Evolutionary conservation across 1,140 invertebrate genomes (phyloP).

Genomic region (Maniola jurtina): DNA sequence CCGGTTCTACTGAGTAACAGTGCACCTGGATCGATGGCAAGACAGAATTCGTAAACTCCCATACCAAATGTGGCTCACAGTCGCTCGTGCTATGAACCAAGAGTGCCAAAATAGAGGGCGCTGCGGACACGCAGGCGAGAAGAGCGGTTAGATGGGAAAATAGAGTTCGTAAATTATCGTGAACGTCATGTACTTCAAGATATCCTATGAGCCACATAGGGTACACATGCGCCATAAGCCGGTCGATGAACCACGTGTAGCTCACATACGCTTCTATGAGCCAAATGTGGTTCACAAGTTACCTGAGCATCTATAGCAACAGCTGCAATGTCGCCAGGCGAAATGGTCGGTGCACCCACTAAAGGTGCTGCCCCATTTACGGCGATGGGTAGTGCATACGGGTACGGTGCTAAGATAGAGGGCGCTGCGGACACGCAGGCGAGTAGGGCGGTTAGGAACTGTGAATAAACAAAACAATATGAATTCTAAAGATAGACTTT

Average conservation of each 20-base stretch:
- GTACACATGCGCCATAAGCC: too few relatives aligned
- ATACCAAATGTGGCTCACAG: too few relatives aligned
- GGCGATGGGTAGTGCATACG: neutral
- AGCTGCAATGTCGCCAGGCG: constrained; percentile 56
- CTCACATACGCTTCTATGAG: too few relatives aligned
- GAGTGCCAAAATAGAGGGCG: neutral
- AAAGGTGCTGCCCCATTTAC: constrained; percentile 22
- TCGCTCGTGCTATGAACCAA: too few relatives aligned
- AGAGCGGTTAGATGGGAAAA: neutral
- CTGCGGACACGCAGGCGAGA: neutral
- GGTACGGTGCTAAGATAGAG: neutral
- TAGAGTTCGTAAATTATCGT: too few relatives aligned
- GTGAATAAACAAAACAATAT: neutral
- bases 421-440: neutral
- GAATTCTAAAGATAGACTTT: too few relatives aligned
- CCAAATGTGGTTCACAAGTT: neutral
- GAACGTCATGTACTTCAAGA: too few relatives aligned
- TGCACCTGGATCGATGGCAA: too few relatives aligned
- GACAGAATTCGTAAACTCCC: too few relatives aligned
- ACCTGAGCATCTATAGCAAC: constrained; percentile 59
- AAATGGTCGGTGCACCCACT: constrained; percentile 42
- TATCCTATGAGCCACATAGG: too few relatives aligned
- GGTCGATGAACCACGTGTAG: too few relatives aligned
- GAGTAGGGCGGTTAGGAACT: neutral
- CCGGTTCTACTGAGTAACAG: too few relatives aligned